These are phyloP conservation scores for Drosophila pachea DNA, from an alignment of 1,140 invertebrate genomes.

Conservation along the genomic window DNA sequence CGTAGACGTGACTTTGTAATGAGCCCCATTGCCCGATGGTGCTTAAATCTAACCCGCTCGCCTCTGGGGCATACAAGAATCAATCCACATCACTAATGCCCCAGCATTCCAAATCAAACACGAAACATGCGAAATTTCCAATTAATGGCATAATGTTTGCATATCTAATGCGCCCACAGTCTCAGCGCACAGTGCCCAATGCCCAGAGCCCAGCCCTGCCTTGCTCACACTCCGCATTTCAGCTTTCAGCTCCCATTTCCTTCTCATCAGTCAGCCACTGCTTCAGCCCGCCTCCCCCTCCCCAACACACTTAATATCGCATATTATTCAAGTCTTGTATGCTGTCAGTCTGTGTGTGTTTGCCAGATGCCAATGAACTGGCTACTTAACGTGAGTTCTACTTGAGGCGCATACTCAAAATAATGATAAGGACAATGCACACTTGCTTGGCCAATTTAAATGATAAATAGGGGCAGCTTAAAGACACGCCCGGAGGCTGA, in stretches of 20 bases:
- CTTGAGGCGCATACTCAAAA: constrained; percentile 17
- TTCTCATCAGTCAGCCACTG: constrained; percentile 11
- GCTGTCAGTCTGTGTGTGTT: constrained; percentile 24
- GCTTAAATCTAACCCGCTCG: constrained; percentile 6
- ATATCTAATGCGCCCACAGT: constrained; percentile 48
- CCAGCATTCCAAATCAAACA: constrained; percentile 45
- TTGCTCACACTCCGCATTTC: too few relatives aligned
- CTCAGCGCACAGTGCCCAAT: not conserved
- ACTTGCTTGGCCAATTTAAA: not conserved
- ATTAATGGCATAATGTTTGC: constrained; percentile 69
- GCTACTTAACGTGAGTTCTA: constrained; percentile 41
- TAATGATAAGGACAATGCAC: constrained; percentile 23
- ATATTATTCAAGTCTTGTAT: constrained; percentile 54
- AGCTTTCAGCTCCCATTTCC: not conserved
- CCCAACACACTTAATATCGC: constrained; percentile 51
- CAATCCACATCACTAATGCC: constrained; percentile 43
- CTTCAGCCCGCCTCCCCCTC: not conserved
- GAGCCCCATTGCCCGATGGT: constrained; percentile 36
- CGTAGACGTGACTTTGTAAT: constrained; percentile 67
- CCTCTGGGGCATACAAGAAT: constrained; percentile 34
- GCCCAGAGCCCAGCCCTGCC: not conserved
- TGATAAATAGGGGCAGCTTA: not conserved
- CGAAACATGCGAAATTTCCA: constrained; percentile 60
- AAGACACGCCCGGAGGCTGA: too few relatives aligned
- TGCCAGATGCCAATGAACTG: constrained; percentile 46